Evolutionary conservation across 2,888 invertebrate species (phyloP).

Genomic region (Drosophila infuscata): DNA sequence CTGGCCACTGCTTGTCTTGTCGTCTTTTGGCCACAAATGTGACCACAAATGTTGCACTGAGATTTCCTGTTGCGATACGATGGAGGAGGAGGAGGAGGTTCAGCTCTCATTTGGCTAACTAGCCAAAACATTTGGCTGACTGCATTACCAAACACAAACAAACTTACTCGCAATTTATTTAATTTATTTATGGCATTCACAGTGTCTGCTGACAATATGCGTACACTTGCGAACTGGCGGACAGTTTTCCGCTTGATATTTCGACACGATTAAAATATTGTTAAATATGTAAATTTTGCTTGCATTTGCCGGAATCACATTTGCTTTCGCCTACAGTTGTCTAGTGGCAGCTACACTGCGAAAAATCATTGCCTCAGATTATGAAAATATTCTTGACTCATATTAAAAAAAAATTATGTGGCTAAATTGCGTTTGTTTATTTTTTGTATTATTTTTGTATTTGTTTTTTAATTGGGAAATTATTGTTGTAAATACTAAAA

Average conservation of each 20-base stretch:
- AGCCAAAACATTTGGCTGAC: constrained; percentile 24
- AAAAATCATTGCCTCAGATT: not conserved
- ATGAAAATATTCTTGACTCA: not conserved
- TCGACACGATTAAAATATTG: constrained; percentile 38
- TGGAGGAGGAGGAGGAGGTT: too few species aligned
- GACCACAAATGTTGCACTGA: constrained; percentile 11
- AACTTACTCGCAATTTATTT: not conserved
- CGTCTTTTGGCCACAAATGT: constrained; percentile 24
- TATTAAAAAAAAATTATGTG: not conserved
- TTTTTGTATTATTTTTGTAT: not conserved
- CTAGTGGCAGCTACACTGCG: not conserved
- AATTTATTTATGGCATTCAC: constrained; percentile 11
- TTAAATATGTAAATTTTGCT: constrained; percentile 28
- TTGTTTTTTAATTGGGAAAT: too few species aligned
- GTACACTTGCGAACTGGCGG: not conserved
- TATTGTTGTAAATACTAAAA: not conserved
- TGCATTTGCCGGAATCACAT: constrained; percentile 20
- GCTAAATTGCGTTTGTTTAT: not conserved
- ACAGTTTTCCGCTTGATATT: constrained; percentile 14
- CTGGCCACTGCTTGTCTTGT: constrained; percentile 17
- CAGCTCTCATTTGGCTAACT: constrained; percentile 15
- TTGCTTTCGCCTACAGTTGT: not conserved
- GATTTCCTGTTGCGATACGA: constrained; percentile 51
- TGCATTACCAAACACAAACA: constrained; percentile 32
- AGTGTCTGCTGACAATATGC: not conserved